Evolutionary conservation across 2,113 vertebrate genomes (phyloP).

Genomic region (Anarrhichthys ocellatus): DNA sequence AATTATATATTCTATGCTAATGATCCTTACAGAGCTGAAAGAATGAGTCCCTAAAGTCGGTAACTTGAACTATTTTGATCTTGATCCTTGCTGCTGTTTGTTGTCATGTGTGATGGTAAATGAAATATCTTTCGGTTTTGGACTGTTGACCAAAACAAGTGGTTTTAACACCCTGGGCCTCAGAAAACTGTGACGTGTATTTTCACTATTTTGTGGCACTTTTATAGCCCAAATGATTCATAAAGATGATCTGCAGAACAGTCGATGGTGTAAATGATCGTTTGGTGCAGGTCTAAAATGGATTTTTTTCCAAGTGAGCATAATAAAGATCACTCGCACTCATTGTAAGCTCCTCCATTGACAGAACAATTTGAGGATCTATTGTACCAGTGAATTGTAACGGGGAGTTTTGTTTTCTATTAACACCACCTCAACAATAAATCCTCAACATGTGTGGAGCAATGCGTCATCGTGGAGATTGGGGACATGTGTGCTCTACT

Average conservation of each 20-base stretch:
- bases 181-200: not conserved
- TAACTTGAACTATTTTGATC: not conserved
- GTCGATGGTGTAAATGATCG: not conserved
- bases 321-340: not conserved
- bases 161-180: not conserved
- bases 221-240: not conserved
- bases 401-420: not conserved
- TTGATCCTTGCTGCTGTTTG: not conserved
- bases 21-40: not conserved
- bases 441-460: not conserved
- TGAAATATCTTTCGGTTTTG: not conserved
- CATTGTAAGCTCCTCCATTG: not conserved
- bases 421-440: slow-evolving; percentile 1
- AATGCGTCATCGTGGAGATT: not conserved
- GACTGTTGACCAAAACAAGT: not conserved
- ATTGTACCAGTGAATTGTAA: not conserved
- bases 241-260: not conserved
- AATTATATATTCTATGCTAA: not conserved
- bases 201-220: too few species aligned
- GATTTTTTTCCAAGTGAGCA: not conserved
- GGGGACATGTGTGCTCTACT: slow-evolving; percentile 6
- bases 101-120: not conserved
- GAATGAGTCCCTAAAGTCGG: not conserved
- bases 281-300: not conserved
- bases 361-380: not conserved